Evolutionary conservation across 2,888 invertebrate genomes (phyloP).

Genomic region (Agonum fuliginosum): DNA sequence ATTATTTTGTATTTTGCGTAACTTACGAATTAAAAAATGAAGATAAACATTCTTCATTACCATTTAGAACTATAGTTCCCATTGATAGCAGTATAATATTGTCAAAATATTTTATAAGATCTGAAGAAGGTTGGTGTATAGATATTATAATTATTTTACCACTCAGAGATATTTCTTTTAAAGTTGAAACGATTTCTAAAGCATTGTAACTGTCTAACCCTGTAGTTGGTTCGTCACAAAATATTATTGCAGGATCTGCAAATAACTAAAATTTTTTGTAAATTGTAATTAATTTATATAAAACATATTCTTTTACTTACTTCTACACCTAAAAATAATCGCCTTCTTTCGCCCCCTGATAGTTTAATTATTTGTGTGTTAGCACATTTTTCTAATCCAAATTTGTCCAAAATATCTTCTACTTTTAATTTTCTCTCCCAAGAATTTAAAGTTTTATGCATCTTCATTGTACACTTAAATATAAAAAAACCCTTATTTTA

Average conservation of each 20-base stretch:
- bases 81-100: slow-evolving; percentile 84
- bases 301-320: slow-evolving; percentile 76
- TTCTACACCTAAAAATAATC: slow-evolving; percentile 85
- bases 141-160: slow-evolving; percentile 89
- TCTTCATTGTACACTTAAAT: slow-evolving; percentile 82
- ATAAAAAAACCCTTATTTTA: too few species aligned
- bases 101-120: slow-evolving; percentile 87
- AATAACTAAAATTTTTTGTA: slow-evolving; percentile 76
- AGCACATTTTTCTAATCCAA: slow-evolving; percentile 83
- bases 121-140: slow-evolving; percentile 92
- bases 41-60: slow-evolving; percentile 80
- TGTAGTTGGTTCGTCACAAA: slow-evolving; percentile 94
- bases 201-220: slow-evolving; percentile 93
- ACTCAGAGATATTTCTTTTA: slow-evolving; percentile 78
- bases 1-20: not conserved
- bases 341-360: slow-evolving; percentile 91
- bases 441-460: slow-evolving; percentile 73
- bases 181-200: slow-evolving; percentile 82
- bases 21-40: slow-evolving; percentile 63
- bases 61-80: slow-evolving; percentile 85
- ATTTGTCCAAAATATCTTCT: slow-evolving; percentile 72
- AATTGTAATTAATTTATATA: slow-evolving; percentile 44
- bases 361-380: slow-evolving; percentile 83
- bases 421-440: slow-evolving; percentile 42
- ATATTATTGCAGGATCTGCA: slow-evolving; percentile 89